Conservation (phyloP, 2,797 vertebrate genomes). For the Novumbra hubbsi region DNA sequence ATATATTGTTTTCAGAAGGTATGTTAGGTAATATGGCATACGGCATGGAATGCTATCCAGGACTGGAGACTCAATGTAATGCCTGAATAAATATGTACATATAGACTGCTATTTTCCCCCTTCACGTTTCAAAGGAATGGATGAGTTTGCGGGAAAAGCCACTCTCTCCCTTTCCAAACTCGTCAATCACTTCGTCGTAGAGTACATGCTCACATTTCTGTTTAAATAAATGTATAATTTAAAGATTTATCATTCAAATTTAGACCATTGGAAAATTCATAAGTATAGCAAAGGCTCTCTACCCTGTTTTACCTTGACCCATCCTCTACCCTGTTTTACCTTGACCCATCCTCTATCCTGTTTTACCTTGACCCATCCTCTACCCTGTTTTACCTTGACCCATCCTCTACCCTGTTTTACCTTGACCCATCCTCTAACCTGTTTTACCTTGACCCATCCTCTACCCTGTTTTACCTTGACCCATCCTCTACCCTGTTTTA, state of each 20-base stretch:
- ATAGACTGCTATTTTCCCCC: conserved; percentile 50
- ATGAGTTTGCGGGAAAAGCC: conserved; percentile 33
- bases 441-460: background rate
- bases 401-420: background rate
- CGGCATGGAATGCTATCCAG: conserved; percentile 14
- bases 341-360: background rate
- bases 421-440: background rate
- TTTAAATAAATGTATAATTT: background rate
- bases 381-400: background rate
- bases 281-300: background rate
- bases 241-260: background rate
- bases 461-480: background rate
- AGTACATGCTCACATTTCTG: background rate
- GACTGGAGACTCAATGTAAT: conserved; percentile 24
- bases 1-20: conserved; percentile 7
- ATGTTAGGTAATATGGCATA: conserved; percentile 14
- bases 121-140: conserved; percentile 39
- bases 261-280: background rate
- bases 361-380: background rate
- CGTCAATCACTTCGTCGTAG: conserved; percentile 34
- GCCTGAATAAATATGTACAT: conserved; percentile 54
- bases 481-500: background rate
- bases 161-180: conserved; percentile 26
- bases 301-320: background rate
- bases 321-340: background rate